Evolutionary conservation across 2,888 invertebrate genomes (phyloP).

Genomic region (Brenthis ino): DNA sequence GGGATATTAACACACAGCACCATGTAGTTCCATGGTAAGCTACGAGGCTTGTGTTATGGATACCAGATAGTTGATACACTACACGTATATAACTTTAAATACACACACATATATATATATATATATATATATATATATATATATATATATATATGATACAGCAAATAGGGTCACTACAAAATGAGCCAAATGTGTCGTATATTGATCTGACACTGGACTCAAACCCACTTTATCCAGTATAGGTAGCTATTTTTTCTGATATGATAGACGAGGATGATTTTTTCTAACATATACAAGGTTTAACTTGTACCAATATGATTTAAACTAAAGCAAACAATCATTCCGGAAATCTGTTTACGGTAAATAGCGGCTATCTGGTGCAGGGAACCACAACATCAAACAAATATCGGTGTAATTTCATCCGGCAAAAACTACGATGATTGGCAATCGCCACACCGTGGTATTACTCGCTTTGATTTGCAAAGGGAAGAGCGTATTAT

Average conservation of each 20-base stretch:
- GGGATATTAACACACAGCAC: no score
- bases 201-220: no score
- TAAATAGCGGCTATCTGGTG: slow-evolving; percentile 48
- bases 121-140: no score
- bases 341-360: slow-evolving; percentile 40
- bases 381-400: slow-evolving; percentile 61
- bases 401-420: slow-evolving; percentile 59
- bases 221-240: no score
- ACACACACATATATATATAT: no score
- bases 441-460: slow-evolving; percentile 50
- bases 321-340: slow-evolving; percentile 44
- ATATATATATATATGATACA: no score
- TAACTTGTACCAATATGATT: slow-evolving; percentile 26
- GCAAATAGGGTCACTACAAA: no score
- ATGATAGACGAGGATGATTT: neutral
- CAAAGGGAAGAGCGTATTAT: slow-evolving; percentile 24
- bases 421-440: slow-evolving; percentile 63
- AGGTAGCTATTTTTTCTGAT: neutral
- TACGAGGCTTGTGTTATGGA: no score
- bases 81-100: no score
- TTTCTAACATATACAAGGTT: slow-evolving; percentile 2
- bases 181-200: no score
- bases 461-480: slow-evolving; percentile 37
- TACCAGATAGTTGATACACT: no score
- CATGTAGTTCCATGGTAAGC: no score